Evolutionary conservation across 2,797 vertebrate species (phyloP).

Genomic region (Halcyon badia): DNA sequence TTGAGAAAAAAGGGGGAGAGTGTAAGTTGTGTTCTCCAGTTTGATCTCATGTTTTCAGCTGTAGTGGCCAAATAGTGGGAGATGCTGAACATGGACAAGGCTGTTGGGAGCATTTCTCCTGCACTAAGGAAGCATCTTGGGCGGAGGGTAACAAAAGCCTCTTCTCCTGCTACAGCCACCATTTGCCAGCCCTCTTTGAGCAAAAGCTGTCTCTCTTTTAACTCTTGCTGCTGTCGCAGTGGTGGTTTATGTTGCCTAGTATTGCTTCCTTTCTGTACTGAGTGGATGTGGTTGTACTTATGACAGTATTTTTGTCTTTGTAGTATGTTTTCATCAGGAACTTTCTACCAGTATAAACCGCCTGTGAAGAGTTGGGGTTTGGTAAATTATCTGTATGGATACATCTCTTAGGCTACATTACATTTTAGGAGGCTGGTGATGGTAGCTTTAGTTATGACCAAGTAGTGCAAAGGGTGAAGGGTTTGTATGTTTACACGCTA

Average conservation of each 20-base stretch:
- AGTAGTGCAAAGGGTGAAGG: not conserved
- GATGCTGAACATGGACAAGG: not conserved
- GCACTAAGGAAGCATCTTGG: not conserved
- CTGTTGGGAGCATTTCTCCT: not conserved
- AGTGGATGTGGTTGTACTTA: slow-evolving; percentile 9
- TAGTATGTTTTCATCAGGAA: not conserved
- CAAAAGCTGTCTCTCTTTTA: not conserved
- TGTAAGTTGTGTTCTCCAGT: not conserved
- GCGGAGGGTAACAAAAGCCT: not conserved
- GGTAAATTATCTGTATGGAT: not conserved
- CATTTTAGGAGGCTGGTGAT: not conserved
- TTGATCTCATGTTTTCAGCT: not conserved
- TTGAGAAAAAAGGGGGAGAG: not conserved
- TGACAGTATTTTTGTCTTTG: slow-evolving; percentile 3
- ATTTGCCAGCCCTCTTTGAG: not conserved
- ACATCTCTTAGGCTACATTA: not conserved
- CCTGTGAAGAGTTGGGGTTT: not conserved
- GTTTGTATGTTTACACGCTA: not conserved
- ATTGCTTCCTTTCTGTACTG: not conserved
- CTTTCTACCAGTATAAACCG: not conserved
- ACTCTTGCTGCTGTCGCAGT: not conserved
- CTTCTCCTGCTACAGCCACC: not conserved
- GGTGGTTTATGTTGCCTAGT: not conserved
- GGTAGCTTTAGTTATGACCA: not conserved
- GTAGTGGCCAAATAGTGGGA: not conserved